Evolutionary conservation across 2,113 vertebrate genomes (phyloP).

Genomic region (Zosterops borbonicus): DNA sequence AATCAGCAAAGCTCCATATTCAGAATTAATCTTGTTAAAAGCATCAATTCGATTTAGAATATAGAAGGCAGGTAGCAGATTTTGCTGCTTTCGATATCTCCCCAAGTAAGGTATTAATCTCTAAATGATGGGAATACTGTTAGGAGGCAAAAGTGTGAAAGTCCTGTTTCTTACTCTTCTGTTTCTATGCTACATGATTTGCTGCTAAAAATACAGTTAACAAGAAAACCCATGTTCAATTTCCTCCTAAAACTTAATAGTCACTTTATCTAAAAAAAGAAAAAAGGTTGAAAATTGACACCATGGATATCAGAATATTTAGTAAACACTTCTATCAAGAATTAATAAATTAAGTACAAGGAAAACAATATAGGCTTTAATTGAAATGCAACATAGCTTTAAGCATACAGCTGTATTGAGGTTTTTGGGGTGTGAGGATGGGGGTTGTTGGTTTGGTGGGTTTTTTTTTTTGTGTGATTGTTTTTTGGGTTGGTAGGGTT

Average conservation of each 20-base stretch:
- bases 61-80: neutral
- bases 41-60: neutral
- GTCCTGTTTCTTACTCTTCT: neutral
- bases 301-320: neutral
- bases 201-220: neutral
- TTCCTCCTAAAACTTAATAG: neutral
- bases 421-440: rapidly evolving
- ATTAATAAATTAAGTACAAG: neutral
- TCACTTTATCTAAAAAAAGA: neutral
- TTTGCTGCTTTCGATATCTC: neutral
- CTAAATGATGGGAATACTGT: neutral
- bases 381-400: neutral
- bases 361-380: neutral
- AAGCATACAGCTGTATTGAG: rapidly evolving
- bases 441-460: too few species aligned
- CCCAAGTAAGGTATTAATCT: neutral
- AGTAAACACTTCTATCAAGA: neutral
- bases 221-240: neutral
- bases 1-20: neutral
- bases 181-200: neutral
- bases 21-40: constrained; percentile 14
- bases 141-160: neutral
- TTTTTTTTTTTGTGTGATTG: neutral
- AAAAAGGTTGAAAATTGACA: neutral
- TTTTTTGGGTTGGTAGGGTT: rapidly evolving